Evolutionary conservation across 2,113 vertebrate genomes (phyloP).

Genomic region (Cololabis saira): DNA sequence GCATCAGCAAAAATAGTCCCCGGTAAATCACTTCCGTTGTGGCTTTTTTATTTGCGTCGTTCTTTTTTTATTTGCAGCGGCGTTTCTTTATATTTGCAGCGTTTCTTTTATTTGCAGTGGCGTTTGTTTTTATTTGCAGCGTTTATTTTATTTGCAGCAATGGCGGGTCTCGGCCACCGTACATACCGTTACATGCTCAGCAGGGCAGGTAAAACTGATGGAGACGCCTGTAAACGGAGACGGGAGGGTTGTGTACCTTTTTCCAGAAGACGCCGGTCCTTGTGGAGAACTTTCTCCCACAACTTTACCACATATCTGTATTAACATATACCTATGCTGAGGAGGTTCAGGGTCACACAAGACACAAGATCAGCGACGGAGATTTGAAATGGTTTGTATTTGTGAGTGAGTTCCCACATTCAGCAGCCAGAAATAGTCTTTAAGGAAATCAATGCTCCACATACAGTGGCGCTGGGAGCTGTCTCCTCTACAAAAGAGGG

Average conservation of each 20-base stretch:
- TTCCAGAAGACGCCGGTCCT: conserved; percentile 35
- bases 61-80: too few relatives aligned
- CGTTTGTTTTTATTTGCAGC: too few relatives aligned
- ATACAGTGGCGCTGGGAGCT: conserved; percentile 63
- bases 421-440: conserved; percentile 62
- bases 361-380: conserved; percentile 13
- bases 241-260: conserved; percentile 5
- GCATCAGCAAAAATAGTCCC: too few relatives aligned
- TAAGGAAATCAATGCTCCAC: conserved; percentile 74
- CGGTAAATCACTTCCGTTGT: too few relatives aligned
- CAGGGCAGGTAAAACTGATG: conserved; percentile 31
- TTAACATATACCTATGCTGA: conserved; percentile 11
- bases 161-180: too few relatives aligned
- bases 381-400: conserved; percentile 25
- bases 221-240: conserved; percentile 12
- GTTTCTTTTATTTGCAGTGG: too few relatives aligned
- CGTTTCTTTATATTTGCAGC: too few relatives aligned
- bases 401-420: conserved; percentile 49
- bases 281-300: conserved; percentile 19
- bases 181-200: conserved; percentile 12
- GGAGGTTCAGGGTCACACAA: conserved; percentile 8
- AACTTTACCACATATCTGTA: conserved; percentile 1
- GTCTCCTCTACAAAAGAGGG: conserved; percentile 69
- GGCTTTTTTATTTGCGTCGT: too few relatives aligned
- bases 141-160: too few relatives aligned